Conservation (phyloP, 2,888 invertebrate species). For the Euzophera pinguis region DNA sequence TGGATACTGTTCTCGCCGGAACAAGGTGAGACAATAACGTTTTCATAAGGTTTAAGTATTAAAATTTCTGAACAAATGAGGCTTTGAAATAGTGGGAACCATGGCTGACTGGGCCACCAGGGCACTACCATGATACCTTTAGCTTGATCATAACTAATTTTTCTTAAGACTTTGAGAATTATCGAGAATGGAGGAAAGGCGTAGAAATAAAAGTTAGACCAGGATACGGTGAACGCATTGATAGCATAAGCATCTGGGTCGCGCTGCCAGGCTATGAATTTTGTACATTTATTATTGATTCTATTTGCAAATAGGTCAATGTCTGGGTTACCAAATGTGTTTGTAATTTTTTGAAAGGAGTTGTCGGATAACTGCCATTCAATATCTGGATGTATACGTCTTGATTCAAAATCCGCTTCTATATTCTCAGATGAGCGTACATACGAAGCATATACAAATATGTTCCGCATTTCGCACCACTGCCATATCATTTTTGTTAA, state of each 20-base stretch:
- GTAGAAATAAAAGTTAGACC: background rate
- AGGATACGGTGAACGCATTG: background rate
- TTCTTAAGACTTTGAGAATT: background rate
- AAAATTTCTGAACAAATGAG: too few species aligned
- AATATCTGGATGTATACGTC: background rate
- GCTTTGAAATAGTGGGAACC: background rate
- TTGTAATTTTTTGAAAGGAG: too few species aligned
- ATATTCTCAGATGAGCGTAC: background rate
- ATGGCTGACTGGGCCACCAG: background rate
- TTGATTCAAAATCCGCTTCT: background rate
- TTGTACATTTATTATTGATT: too few species aligned
- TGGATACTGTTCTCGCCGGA: too few species aligned
- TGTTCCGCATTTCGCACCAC: background rate
- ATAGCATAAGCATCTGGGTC: background rate
- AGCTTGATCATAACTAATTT: background rate
- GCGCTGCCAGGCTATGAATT: too few species aligned
- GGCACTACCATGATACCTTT: background rate
- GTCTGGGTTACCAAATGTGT: too few species aligned
- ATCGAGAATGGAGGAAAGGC: slow-evolving; percentile 1
- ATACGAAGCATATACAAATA: background rate
- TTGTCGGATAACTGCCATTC: too few species aligned
- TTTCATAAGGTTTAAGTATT: too few species aligned
- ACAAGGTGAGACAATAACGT: too few species aligned
- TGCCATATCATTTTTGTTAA: background rate
- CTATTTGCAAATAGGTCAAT: too few species aligned